A percentile compares a stretch with the other conserved stretches of the same genome.
Conservation (phyloP, 1,140 invertebrate genomes). For the Mya arenaria region DNA sequence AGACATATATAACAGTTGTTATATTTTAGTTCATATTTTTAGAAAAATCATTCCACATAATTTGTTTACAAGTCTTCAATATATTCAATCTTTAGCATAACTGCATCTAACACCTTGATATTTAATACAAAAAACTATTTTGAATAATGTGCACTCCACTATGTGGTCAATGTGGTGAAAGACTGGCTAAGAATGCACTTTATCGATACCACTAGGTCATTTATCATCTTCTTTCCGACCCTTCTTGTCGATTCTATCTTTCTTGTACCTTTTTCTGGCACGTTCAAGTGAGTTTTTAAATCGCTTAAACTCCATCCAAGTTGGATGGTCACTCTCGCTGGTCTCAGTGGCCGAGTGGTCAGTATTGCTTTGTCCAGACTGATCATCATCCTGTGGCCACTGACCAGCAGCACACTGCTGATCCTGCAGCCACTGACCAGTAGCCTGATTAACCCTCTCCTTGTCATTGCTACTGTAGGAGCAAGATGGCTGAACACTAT, state of each 20-base stretch:
- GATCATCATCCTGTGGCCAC: background rate
- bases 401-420: background rate
- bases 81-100: too few species aligned
- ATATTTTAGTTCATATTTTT: too few species aligned
- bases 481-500: background rate
- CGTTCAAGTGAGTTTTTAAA: slow-evolving; percentile 70
- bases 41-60: too few species aligned
- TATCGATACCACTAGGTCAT: too few species aligned
- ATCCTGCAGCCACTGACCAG: background rate
- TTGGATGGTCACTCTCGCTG: slow-evolving; percentile 56
- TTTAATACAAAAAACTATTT: too few species aligned
- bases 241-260: slow-evolving; percentile 15
- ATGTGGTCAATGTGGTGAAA: too few species aligned
- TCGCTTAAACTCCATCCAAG: slow-evolving; percentile 74
- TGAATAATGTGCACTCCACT: too few species aligned
- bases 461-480: background rate
- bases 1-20: too few species aligned
- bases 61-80: too few species aligned
- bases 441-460: background rate
- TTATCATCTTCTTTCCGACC: too few species aligned
- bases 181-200: too few species aligned
- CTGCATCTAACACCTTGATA: too few species aligned
- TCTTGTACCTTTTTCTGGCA: slow-evolving; percentile 64
- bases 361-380: slow-evolving; percentile 1
- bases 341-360: slow-evolving; percentile 11